Conservation (phyloP, 2,797 vertebrate genomes). For the Cossypha heuglini region DNA sequence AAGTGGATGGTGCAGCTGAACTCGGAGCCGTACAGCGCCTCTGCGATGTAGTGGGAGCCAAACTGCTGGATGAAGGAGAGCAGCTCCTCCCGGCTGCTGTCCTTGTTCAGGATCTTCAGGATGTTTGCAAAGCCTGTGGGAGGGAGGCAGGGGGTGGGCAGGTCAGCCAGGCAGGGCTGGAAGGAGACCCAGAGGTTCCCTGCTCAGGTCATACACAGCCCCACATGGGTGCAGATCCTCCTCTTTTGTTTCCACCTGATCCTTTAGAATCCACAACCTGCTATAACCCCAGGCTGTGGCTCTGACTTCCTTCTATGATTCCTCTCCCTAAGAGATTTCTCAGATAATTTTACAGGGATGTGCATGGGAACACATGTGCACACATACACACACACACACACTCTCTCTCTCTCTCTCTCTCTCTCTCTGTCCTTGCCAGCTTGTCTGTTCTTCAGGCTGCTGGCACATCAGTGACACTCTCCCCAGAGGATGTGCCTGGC, state of each 20-base stretch:
- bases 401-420: no score
- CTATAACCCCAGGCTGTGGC: not conserved
- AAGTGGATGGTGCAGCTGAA: conserved; percentile 96
- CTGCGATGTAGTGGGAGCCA: conserved; percentile 92
- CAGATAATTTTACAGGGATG: not conserved
- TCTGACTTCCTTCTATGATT: not conserved
- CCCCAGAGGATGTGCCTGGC: not conserved
- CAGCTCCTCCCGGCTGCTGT: conserved; percentile 91
- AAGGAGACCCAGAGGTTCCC: not conserved
- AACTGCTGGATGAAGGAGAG: conserved; percentile 90
- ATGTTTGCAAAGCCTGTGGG: conserved; percentile 89
- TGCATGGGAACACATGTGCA: accelerated
- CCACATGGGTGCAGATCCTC: accelerated
- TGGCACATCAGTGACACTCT: not conserved
- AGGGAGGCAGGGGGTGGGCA: not conserved
- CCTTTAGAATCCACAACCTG: not conserved
- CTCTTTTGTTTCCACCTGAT: not conserved
- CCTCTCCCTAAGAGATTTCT: not conserved
- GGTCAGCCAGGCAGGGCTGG: not conserved
- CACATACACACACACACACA: not conserved
- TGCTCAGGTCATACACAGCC: not conserved
- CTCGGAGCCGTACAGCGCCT: conserved; percentile 94
- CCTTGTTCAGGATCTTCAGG: conserved; percentile 90
- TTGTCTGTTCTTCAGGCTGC: not conserved
- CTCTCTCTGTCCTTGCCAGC: not conserved